phyloP scores from a whole-genome alignment of 2,888 invertebrate species.

The Tethea ocularis region DNA sequence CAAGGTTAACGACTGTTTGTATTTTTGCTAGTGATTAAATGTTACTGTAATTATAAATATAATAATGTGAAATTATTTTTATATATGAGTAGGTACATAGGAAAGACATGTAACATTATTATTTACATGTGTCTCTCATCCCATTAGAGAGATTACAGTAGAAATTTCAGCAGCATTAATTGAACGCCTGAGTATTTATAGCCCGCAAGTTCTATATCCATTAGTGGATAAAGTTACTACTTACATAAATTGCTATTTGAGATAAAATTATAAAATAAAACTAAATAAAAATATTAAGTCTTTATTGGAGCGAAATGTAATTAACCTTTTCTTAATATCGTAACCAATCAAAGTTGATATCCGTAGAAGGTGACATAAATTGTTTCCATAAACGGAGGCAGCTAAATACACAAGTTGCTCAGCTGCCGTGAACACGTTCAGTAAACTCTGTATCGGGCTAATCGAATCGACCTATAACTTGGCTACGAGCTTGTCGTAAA shows the following conservation, averaged over 20 bases:
- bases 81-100: no score
- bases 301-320: constrained; percentile 9
- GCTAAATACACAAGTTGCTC: constrained; percentile 51
- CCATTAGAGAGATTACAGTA: not conserved
- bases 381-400: constrained; percentile 45
- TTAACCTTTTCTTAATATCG: constrained; percentile 10
- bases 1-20: not conserved
- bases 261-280: not conserved
- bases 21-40: not conserved
- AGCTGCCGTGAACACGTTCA: constrained; percentile 62
- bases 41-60: no score
- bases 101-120: no score
- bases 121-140: not conserved
- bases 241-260: not conserved
- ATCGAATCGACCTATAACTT: constrained; percentile 72
- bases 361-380: constrained; percentile 30
- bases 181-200: not conserved
- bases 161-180: not conserved
- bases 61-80: not conserved
- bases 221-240: not conserved
- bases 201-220: not conserved
- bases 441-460: constrained; percentile 64
- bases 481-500: constrained; percentile 60
- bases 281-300: not conserved
- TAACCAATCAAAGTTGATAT: constrained; percentile 19